phyloP scores from a whole-genome alignment of 1,140 invertebrate species.

The Eubasilissa regina region DNA sequence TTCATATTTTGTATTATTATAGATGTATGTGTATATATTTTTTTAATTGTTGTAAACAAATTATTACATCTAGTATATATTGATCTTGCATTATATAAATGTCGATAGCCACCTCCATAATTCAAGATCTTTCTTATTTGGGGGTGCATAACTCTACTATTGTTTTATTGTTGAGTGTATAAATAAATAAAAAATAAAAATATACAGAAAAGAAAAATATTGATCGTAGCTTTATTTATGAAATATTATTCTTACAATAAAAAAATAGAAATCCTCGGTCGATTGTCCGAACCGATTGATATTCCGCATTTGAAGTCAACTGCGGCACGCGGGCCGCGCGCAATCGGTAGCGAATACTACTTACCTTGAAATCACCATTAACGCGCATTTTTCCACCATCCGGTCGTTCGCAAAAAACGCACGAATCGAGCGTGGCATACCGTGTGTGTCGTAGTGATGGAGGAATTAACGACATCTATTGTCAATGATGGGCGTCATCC shows the following conservation, averaged over 20 bases:
- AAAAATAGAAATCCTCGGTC: not conserved
- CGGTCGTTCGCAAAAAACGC: slow-evolving; percentile 42
- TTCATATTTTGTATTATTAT: too few species aligned
- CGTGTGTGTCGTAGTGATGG: not conserved
- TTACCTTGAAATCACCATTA: slow-evolving; percentile 27
- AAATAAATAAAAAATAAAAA: too few species aligned
- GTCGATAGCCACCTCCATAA: too few species aligned
- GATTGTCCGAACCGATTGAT: slow-evolving; percentile 16
- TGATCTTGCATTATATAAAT: too few species aligned
- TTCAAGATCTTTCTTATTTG: too few species aligned
- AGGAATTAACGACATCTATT: slow-evolving; percentile 7
- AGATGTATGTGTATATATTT: too few species aligned
- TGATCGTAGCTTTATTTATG: too few species aligned
- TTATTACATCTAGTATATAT: too few species aligned
- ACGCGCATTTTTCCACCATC: slow-evolving; percentile 39
- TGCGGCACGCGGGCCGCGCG: not conserved
- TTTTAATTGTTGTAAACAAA: too few species aligned
- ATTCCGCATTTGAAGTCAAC: slow-evolving; percentile 12
- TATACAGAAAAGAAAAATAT: too few species aligned
- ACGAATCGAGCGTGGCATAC: slow-evolving; percentile 20
- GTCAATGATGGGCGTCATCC: not conserved
- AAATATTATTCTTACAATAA: slow-evolving; percentile 2
- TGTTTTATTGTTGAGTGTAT: too few species aligned
- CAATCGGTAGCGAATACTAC: slow-evolving; percentile 27
- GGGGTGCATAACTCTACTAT: too few species aligned